Percentiles rank a stretch among this genome's conserved stretches.
Conservation (phyloP, 1,140 invertebrate genomes). For the Lepidurus arcticus region DNA sequence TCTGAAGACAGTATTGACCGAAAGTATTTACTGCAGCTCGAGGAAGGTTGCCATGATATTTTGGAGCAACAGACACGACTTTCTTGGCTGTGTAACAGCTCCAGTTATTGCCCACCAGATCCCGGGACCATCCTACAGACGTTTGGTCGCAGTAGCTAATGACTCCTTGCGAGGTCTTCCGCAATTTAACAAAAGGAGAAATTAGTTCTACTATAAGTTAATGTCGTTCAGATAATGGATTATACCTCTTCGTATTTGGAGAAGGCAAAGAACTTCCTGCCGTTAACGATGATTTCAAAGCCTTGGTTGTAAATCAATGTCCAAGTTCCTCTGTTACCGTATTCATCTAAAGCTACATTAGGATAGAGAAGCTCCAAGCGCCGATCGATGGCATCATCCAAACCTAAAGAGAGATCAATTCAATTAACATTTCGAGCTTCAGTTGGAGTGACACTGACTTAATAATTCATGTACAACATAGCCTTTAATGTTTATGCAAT, state of each 20-base stretch:
- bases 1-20: not conserved
- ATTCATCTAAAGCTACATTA: constrained; percentile 48
- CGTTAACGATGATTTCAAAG: constrained; percentile 43
- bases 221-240: no score
- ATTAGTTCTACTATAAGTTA: no score
- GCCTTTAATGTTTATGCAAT: no score
- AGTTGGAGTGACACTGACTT: no score
- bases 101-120: constrained; percentile 46
- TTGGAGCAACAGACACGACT: constrained; percentile 11
- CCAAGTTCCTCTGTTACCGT: constrained; percentile 51
- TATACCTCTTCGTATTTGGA: constrained; percentile 35
- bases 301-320: constrained; percentile 54
- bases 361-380: constrained; percentile 46
- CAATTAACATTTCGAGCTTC: not conserved
- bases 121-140: constrained; percentile 48
- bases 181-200: constrained; percentile 33
- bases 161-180: constrained; percentile 34
- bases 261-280: constrained; percentile 36
- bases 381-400: constrained; percentile 30
- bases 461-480: no score
- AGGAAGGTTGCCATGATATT: constrained; percentile 33
- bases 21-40: not conserved
- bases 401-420: not conserved
- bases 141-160: constrained; percentile 47
- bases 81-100: constrained; percentile 45